These are phyloP conservation scores for Gastracanthus pulcherrimus DNA, from an alignment of 2,888 invertebrate species.

Conservation along the genomic window DNA sequence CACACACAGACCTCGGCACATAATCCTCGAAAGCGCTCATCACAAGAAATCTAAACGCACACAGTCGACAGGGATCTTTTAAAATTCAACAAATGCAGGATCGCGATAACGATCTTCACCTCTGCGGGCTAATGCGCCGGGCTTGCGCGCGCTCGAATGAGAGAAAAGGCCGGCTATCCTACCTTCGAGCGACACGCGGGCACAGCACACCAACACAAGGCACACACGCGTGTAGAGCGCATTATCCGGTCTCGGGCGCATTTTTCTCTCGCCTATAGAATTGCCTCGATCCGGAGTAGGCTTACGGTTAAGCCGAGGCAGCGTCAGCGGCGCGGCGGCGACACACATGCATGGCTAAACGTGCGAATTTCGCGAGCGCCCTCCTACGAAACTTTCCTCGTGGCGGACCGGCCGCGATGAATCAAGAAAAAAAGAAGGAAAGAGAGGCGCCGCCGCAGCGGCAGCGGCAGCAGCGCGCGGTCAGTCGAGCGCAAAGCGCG, in stretches of 20 bases:
- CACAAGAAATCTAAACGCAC: neutral
- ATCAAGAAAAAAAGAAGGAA: conserved; percentile 34
- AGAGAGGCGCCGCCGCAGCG: neutral
- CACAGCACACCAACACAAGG: too few relatives aligned
- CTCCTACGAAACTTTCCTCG: neutral
- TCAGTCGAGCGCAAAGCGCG: too few relatives aligned
- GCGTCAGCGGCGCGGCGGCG: too few relatives aligned
- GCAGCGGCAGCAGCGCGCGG: neutral
- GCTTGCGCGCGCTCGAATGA: too few relatives aligned
- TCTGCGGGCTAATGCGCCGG: neutral
- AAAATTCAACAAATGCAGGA: conserved; percentile 41
- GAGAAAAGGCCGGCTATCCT: too few relatives aligned
- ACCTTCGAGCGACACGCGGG: too few relatives aligned
- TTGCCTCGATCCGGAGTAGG: neutral
- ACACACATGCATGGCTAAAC: conserved; percentile 53
- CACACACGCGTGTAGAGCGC: neutral
- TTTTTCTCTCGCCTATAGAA: conserved; percentile 7
- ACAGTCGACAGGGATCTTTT: neutral
- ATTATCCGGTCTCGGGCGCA: neutral
- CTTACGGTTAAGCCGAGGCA: too few relatives aligned
- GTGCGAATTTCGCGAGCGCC: conserved; percentile 46
- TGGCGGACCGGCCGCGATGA: conserved; percentile 4
- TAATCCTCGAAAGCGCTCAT: conserved; percentile 9
- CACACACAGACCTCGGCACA: too few relatives aligned
- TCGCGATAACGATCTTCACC: conserved; percentile 19